Base-by-base conservation (phyloP, 1,140 invertebrate species). In the Drosophila neocordata region DNA sequence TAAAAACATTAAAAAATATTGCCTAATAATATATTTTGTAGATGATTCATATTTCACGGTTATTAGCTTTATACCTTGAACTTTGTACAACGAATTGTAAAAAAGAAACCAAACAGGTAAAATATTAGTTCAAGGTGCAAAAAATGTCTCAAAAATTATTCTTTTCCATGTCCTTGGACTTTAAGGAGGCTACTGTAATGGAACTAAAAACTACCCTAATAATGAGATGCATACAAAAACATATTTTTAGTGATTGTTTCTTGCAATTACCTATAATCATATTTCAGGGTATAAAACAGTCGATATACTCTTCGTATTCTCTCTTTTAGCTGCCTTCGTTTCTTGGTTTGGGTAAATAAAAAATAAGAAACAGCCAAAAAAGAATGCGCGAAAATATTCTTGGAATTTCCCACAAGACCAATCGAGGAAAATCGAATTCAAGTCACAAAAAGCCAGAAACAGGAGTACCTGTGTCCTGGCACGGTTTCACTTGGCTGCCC, bases 361-460 rank as follows among this genome's bases (percentile, higher is more conserved):
- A 51, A 48, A 60, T 15, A 63, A 53, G 62, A 63, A 22, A 58
- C 51, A 55, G 58, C 38, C 63, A 65, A 60, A 71, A 77, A 72
- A 73, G 76, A 44, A 82, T 65, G 82, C 70, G 59, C 48, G 66
- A 76, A 67, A 69, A 72, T 63, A 69, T 89, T 69, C 48, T 61
- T 61, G 68, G 71, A 79, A 90, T 90, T 90, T 90, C 87, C 81
- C 87, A 58, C 73, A 90, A 90, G 87, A 74, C 67, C 77, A 65
- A 90, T 90, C 73, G 53, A 60, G 65, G 71, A 56, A 89, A 90
- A 87, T 87, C 82, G 87, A 90, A 90, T 79, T 64, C 55, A 15
- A 73, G 80, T 64, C 66, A 76, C 67, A 60, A 69, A 68, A 52
- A 65, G 31, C 12, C 38, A 35, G 41, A 41, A 41, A 48, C 59